These are phyloP conservation scores for Poicephalus meyeri DNA, from an alignment of 2,113 vertebrate genomes.

Conservation along the genomic window DNA sequence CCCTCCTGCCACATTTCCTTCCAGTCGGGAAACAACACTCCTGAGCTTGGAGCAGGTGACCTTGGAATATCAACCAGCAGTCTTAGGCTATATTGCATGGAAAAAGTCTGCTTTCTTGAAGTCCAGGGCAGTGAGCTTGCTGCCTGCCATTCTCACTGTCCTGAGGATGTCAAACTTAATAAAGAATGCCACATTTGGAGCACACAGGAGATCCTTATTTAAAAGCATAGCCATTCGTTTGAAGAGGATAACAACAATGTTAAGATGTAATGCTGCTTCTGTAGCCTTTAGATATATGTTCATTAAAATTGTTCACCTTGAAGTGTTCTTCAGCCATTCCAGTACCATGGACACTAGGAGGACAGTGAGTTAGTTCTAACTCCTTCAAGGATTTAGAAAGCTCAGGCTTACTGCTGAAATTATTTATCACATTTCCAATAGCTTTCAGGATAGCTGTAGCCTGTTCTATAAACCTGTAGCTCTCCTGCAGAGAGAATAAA, in stretches of 20 bases:
- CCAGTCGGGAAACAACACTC: background rate
- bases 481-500: conserved; percentile 78
- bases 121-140: background rate
- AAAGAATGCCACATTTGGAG: background rate
- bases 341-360: conserved; percentile 50
- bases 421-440: conserved; percentile 79
- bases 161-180: background rate
- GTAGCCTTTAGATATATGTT: background rate
- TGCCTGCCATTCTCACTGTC: background rate
- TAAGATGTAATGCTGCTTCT: background rate
- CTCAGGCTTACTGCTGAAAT: conserved; percentile 74
- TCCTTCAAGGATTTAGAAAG: conserved; percentile 67
- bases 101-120: background rate
- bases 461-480: conserved; percentile 81
- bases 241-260: background rate
- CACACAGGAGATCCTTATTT: background rate
- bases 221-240: background rate
- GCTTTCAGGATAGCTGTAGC: conserved; percentile 79
- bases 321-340: conserved; percentile 44
- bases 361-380: conserved; percentile 72
- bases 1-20: background rate
- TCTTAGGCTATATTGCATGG: background rate
- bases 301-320: conserved; percentile 32
- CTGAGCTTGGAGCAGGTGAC: background rate
- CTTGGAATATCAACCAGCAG: background rate